Conservation (phyloP, 2,113 vertebrate genomes). For the Prunella himalayana region DNA sequence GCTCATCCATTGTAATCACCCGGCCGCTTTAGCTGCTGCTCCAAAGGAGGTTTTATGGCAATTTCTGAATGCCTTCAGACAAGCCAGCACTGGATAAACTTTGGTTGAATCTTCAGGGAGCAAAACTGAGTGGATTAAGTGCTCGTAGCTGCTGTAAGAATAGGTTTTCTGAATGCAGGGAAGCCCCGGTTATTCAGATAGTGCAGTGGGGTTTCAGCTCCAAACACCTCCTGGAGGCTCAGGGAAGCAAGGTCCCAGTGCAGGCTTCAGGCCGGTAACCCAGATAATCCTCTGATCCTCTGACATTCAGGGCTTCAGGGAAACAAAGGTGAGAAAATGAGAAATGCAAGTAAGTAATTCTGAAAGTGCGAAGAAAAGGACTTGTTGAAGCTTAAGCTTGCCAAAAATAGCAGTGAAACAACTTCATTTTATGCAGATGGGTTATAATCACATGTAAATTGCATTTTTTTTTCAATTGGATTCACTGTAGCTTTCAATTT, state of each 20-base stretch:
- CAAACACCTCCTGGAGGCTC: not conserved
- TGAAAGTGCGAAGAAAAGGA: not conserved
- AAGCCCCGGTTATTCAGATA: not conserved
- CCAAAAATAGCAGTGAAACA: not conserved
- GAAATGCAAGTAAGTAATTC: constrained; percentile 10
- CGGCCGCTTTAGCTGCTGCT: constrained; percentile 1
- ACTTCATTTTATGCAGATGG: constrained; percentile 2
- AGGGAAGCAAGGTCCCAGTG: not conserved
- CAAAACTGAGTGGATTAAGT: constrained; percentile 55
- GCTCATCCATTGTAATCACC: constrained; percentile 61
- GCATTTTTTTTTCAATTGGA: not conserved
- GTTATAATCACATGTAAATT: constrained; percentile 1
- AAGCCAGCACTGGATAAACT: constrained; percentile 34
- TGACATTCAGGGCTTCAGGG: not conserved
- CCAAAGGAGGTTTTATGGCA: constrained; percentile 55
- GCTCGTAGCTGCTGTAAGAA: not conserved
- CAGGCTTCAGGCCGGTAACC: not conserved
- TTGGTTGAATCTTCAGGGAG: constrained; percentile 34
- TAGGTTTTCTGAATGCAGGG: constrained; percentile 20
- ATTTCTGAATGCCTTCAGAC: constrained; percentile 56
- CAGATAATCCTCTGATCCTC: constrained; percentile 16
- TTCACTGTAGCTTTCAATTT: not conserved
- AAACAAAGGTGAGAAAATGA: constrained; percentile 30
- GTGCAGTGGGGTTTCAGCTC: not conserved
- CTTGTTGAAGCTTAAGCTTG: not conserved